These are phyloP conservation scores for Ascaphus truei DNA, from an alignment of 2,113 vertebrate species.

Conservation along the genomic window DNA sequence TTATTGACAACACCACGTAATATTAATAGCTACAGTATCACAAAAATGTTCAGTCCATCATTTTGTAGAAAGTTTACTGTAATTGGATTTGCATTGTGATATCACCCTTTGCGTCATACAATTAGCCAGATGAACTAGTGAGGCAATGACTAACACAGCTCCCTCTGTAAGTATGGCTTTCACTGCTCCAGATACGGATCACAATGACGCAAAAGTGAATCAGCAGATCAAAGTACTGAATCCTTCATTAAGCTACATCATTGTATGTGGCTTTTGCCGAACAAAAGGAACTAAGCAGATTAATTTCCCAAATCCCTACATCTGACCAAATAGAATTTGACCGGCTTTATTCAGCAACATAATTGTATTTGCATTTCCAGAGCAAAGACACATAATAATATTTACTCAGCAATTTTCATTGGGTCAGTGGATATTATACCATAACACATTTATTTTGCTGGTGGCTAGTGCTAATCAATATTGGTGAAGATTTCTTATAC, in stretches of 20 bases:
- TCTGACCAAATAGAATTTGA: slow-evolving; percentile 6
- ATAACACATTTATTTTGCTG: no score
- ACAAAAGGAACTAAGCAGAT: slow-evolving; percentile 9
- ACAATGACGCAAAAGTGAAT: slow-evolving; percentile 17
- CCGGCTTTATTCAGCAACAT: neutral
- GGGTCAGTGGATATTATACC: no score
- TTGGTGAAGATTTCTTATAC: no score
- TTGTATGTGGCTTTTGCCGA: slow-evolving; percentile 1
- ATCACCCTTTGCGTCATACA: neutral
- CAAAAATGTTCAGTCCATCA: no score
- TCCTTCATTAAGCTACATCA: neutral
- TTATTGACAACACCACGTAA: no score
- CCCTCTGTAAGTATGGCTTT: neutral
- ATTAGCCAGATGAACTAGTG: neutral
- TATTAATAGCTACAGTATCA: no score
- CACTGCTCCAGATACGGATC: neutral
- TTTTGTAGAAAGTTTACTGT: no score
- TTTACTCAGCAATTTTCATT: neutral
- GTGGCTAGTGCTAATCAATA: no score
- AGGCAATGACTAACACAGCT: neutral
- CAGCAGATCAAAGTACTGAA: slow-evolving; percentile 1
- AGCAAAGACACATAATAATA: neutral
- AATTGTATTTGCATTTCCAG: neutral
- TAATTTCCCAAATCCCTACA: slow-evolving; percentile 7
- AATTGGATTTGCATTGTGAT: neutral